A percentile compares a stretch with the other conserved stretches of the same genome.
Conservation (phyloP, 2,797 vertebrate species). For the Oryzias sinensis region DNA sequence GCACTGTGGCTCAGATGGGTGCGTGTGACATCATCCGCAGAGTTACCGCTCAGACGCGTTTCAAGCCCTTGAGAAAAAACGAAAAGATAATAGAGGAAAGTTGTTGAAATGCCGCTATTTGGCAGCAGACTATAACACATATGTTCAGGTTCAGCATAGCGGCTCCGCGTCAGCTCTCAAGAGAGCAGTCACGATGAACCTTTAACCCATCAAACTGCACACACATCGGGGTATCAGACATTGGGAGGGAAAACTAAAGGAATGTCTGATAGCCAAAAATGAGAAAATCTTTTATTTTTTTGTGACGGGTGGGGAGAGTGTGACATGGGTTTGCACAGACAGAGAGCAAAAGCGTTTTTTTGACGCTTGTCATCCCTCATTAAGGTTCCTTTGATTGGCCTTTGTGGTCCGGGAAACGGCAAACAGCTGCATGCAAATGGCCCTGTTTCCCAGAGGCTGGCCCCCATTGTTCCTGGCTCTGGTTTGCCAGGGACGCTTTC, state of each 20-base stretch:
- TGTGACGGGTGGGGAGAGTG: slow-evolving; percentile 60
- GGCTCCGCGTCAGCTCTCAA: slow-evolving; percentile 23
- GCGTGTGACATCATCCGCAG: slow-evolving; percentile 49
- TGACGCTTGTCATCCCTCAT: slow-evolving; percentile 87
- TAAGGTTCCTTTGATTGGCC: slow-evolving; percentile 88
- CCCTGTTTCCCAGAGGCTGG: slow-evolving; percentile 80
- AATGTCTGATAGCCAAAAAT: slow-evolving; percentile 58
- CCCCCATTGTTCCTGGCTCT: slow-evolving; percentile 87
- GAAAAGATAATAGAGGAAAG: slow-evolving; percentile 54
- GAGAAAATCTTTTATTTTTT: slow-evolving; percentile 37
- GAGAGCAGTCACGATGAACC: slow-evolving; percentile 33
- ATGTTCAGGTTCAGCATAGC: slow-evolving; percentile 40
- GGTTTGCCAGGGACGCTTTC: slow-evolving; percentile 90
- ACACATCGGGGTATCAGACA: slow-evolving; percentile 26
- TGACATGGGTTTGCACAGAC: slow-evolving; percentile 66
- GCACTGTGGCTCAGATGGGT: slow-evolving; percentile 56
- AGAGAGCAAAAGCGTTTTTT: slow-evolving; percentile 74
- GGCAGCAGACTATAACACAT: slow-evolving; percentile 43
- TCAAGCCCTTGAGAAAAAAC: slow-evolving; percentile 58
- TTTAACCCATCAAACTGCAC: slow-evolving; percentile 49
- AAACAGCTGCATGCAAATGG: slow-evolving; percentile 98
- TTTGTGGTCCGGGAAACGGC: slow-evolving; percentile 92
- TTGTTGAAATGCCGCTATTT: slow-evolving; percentile 49
- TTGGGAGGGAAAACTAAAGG: slow-evolving; percentile 35
- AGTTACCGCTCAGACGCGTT: slow-evolving; percentile 51